A percentile compares a stretch with the other conserved stretches of the same genome.
Conservation (phyloP, 2,888 invertebrate genomes). For the Globia sparganii region DNA sequence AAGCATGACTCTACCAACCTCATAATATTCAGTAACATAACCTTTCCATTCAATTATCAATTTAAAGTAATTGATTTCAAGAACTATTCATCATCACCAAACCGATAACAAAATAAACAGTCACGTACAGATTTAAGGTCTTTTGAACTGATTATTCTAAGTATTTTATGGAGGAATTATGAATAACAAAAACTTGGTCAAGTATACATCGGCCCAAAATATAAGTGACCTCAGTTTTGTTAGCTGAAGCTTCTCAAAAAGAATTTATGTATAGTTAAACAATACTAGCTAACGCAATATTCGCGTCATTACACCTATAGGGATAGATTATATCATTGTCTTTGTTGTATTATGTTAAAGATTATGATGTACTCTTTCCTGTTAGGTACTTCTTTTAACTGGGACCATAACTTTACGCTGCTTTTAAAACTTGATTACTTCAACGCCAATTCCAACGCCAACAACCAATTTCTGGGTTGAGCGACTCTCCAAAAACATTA, state of each 20-base stretch:
- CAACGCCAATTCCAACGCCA: too few species aligned
- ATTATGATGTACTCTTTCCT: slow-evolving; percentile 23
- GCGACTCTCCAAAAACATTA: slow-evolving; percentile 12
- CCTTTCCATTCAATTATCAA: slow-evolving; percentile 40
- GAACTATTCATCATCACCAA: slow-evolving; percentile 46
- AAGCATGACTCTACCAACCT: slow-evolving; percentile 49
- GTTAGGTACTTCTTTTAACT: slow-evolving; percentile 2
- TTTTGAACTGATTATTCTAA: slow-evolving; percentile 56
- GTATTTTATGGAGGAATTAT: slow-evolving; percentile 63
- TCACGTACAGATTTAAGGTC: slow-evolving; percentile 45
- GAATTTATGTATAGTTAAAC: slow-evolving; percentile 63
- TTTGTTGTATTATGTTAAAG: slow-evolving; percentile 41
- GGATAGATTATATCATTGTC: slow-evolving; percentile 53
- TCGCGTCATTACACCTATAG: slow-evolving; percentile 43
- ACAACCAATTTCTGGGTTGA: neutral
- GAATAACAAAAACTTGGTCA: slow-evolving; percentile 71
- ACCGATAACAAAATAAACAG: slow-evolving; percentile 36
- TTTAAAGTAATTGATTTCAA: slow-evolving; percentile 43
- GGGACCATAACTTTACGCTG: neutral
- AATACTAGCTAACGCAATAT: slow-evolving; percentile 59
- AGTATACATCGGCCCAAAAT: slow-evolving; percentile 70
- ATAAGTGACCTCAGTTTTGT: slow-evolving; percentile 68
- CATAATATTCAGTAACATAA: slow-evolving; percentile 38
- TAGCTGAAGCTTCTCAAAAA: slow-evolving; percentile 63
- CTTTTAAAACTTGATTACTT: neutral